Percentiles rank a stretch among this genome's conserved stretches.
These are phyloP conservation scores for Ectemnius cavifrons DNA, from an alignment of 2,888 invertebrate species.

Conservation along the genomic window DNA sequence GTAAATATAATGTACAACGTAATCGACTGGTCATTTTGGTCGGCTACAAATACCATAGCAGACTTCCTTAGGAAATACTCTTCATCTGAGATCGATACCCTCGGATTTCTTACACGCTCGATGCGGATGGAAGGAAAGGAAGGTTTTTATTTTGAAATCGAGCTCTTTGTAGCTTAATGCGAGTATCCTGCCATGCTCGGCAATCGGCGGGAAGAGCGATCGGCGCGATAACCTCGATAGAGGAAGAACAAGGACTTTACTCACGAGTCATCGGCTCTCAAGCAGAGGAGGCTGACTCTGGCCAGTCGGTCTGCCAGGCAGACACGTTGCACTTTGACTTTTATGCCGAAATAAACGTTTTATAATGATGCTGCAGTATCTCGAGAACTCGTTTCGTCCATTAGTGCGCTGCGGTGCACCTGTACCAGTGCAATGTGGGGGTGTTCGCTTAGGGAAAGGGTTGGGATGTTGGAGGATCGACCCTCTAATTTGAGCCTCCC, in stretches of 20 bases:
- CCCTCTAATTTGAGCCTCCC: slow-evolving; percentile 68
- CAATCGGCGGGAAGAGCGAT: slow-evolving; percentile 25
- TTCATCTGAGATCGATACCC: not conserved
- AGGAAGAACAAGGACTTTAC: slow-evolving; percentile 49
- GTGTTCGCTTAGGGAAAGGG: slow-evolving; percentile 62
- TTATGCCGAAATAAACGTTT: slow-evolving; percentile 68
- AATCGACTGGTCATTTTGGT: slow-evolving; percentile 23
- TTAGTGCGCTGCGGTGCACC: slow-evolving; percentile 62
- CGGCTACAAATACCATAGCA: slow-evolving; percentile 1
- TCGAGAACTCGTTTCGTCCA: slow-evolving; percentile 65
- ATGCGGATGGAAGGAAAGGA: slow-evolving; percentile 19
- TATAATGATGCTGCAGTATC: slow-evolving; percentile 69
- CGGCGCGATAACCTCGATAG: slow-evolving; percentile 36
- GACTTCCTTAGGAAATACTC: not conserved
- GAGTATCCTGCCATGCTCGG: slow-evolving; percentile 19
- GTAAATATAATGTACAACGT: slow-evolving; percentile 45
- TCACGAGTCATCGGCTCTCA: slow-evolving; percentile 59
- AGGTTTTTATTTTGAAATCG: not conserved
- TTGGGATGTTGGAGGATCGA: slow-evolving; percentile 55
- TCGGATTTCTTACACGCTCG: not conserved
- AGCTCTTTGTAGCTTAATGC: not conserved
- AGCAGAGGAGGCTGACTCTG: slow-evolving; percentile 6
- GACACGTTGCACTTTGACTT: slow-evolving; percentile 62
- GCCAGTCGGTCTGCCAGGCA: slow-evolving; percentile 5
- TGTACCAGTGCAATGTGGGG: slow-evolving; percentile 56